A percentile compares a stretch with the other conserved stretches of the same genome.
These are phyloP conservation scores for Odontamblyopus rebecca DNA, from an alignment of 2,797 vertebrate species.

Conservation along the genomic window DNA sequence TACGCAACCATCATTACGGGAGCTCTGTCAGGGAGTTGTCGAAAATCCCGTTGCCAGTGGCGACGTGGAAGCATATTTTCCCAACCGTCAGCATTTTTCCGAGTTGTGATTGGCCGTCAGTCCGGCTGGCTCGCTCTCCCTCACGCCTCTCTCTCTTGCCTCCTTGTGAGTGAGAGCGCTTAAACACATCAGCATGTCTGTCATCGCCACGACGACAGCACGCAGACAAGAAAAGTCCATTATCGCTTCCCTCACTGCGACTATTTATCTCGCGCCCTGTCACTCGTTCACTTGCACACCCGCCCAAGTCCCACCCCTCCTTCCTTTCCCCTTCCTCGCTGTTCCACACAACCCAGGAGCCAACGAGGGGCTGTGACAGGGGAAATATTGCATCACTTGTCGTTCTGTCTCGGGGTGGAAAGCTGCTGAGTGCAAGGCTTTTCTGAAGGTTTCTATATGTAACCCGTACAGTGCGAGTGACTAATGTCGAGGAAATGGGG, in stretches of 20 bases:
- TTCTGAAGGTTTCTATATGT: conserved; percentile 20
- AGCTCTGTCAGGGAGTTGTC: conserved; percentile 66
- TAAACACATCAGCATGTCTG: conserved; percentile 74
- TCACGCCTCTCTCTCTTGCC: conserved; percentile 10
- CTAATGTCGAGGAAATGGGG: conserved; percentile 8
- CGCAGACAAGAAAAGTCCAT: conserved; percentile 80
- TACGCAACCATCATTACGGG: conserved; percentile 69
- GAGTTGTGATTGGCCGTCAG: conserved; percentile 7
- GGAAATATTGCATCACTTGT: conserved; percentile 53
- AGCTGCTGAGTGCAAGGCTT: conserved; percentile 38
- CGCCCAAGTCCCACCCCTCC: conserved; percentile 4
- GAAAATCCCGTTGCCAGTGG: conserved; percentile 64
- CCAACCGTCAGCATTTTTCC: conserved; percentile 62
- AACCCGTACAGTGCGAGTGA: conserved; percentile 13
- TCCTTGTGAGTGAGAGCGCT: conserved; percentile 48
- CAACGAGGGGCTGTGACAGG: conserved; percentile 36
- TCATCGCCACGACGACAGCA: conserved; percentile 59
- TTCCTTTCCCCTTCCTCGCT: neutral
- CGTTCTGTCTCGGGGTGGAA: conserved; percentile 32
- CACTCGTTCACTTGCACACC: conserved; percentile 45
- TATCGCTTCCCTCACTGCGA: conserved; percentile 70
- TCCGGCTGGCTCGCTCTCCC: conserved; percentile 12
- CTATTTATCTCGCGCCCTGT: conserved; percentile 66
- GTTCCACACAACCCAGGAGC: conserved; percentile 11
- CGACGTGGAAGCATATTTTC: conserved; percentile 65